Evolutionary conservation across 2,113 vertebrate genomes (phyloP), one percentile per base, ranked within the genome.

Genomic region (Antechinus flavipes): DNA sequence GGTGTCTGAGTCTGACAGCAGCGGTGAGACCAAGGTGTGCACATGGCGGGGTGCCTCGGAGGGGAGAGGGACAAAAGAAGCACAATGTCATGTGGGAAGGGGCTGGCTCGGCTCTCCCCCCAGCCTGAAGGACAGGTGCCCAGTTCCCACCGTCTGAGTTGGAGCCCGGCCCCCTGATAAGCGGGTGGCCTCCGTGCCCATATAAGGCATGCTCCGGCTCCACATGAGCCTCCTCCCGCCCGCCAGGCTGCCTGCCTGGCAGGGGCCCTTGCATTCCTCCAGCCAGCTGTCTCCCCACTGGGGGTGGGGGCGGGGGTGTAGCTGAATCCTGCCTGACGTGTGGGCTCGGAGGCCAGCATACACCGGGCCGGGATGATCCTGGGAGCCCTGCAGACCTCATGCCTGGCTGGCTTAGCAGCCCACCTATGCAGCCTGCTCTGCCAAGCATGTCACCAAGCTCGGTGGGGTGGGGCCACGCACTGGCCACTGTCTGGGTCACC

Each of bases 151-250:
- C 52, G 56, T 94, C 93, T 95, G 94, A 96, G 97, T 96, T 96
- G 96, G 97, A 98, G 98, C 95, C 96, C 90, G 95, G 96, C 99
- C 99, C 99, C 99, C 99, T 99, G 99, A 99, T 99, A 99, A 99
- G 99, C 99, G 99, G 99, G 99, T 99, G 98, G 99, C 99, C 99
- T 99, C 99, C 99, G 98, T 99, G 99, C 98, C 99, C 99, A 99
- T 99, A 99, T 99, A 99, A 99, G 99, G 99, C 99, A 98, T 98
- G 99, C 99, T 99, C 99, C 99, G 99, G 99, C 99, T 99, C 99
- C 99, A 98, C 98, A 98, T 99, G 98, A 98, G 99, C 99, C 99
- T 99, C 98, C 99, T 99, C 98, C 98, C 93, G 95, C 97, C 97
- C 89, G 94, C 90, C 25, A 95, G 92, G 94, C 96, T 94, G 95